These are phyloP conservation scores for Andrena marginata DNA, from an alignment of 2,888 invertebrate species.

Conservation along the genomic window DNA sequence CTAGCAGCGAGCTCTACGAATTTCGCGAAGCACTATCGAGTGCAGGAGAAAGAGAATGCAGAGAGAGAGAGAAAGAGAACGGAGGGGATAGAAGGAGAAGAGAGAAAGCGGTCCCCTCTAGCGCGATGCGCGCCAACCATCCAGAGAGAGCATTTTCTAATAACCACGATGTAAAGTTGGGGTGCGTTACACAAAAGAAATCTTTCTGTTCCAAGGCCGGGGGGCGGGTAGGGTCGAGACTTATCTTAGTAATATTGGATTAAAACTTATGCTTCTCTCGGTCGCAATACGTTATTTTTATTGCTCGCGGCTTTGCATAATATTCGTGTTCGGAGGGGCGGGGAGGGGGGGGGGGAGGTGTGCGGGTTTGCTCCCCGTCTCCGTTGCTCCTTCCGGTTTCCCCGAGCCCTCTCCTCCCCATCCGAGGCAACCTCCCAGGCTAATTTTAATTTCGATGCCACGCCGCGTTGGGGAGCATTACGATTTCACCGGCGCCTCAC, in stretches of 20 bases:
- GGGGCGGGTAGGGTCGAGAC: slow-evolving; percentile 72
- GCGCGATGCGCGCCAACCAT: slow-evolving; percentile 37
- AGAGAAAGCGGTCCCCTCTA: slow-evolving; percentile 76
- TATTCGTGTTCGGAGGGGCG: slow-evolving; percentile 73
- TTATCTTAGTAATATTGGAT: slow-evolving; percentile 85
- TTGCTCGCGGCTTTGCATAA: slow-evolving; percentile 85
- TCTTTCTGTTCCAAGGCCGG: slow-evolving; percentile 73
- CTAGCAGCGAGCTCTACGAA: slow-evolving; percentile 18
- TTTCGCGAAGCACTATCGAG: slow-evolving; percentile 55
- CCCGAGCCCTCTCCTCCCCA: slow-evolving; percentile 2
- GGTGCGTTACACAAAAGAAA: slow-evolving; percentile 84
- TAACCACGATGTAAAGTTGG: slow-evolving; percentile 84
- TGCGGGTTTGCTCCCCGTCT: slow-evolving; percentile 14
- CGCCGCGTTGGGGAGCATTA: slow-evolving; percentile 75
- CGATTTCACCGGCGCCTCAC: slow-evolving; percentile 78
- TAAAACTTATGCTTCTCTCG: slow-evolving; percentile 85
- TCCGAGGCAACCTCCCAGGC: slow-evolving; percentile 68
- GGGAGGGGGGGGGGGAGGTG: no score
- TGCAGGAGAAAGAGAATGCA: slow-evolving; percentile 9
- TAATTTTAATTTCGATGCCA: slow-evolving; percentile 85
- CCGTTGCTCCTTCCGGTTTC: slow-evolving; percentile 53
- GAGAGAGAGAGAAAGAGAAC: slow-evolving; percentile 22
- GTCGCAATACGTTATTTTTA: slow-evolving; percentile 85
- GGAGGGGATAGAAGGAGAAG: slow-evolving; percentile 24
- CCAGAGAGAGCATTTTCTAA: slow-evolving; percentile 82